These are phyloP conservation scores for Plutomurus gul DNA, from an alignment of 1,140 invertebrate species.

Conservation along the genomic window DNA sequence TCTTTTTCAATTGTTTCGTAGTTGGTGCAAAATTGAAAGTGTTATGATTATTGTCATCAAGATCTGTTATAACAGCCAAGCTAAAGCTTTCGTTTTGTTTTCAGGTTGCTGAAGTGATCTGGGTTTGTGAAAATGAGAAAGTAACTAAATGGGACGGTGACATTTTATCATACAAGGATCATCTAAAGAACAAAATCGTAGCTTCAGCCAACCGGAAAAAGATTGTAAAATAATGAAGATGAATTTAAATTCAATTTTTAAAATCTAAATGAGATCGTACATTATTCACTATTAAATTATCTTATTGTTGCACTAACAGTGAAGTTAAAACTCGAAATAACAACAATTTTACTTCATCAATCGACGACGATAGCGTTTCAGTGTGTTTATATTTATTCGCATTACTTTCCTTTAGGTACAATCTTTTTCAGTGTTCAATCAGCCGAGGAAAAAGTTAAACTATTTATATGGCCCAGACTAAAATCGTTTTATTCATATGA, in stretches of 20 bases:
- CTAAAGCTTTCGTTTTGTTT: constrained; percentile 54
- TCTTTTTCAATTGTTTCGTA: constrained; percentile 26
- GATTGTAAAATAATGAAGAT: background rate
- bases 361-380: background rate
- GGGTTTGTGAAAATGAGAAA: constrained; percentile 96
- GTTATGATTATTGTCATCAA: background rate
- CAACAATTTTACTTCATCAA: constrained; percentile 1
- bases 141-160: constrained; percentile 96
- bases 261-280: background rate
- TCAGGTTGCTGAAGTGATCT: constrained; percentile 97
- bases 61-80: background rate
- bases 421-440: constrained; percentile 6
- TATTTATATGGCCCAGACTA: background rate
- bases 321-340: constrained; percentile 10
- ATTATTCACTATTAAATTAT: background rate
- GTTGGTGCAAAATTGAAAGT: constrained; percentile 7
- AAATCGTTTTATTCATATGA: background rate
- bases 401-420: constrained; percentile 16
- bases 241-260: constrained; percentile 8
- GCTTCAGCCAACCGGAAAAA: background rate
- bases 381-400: constrained; percentile 15
- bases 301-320: constrained; percentile 3
- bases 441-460: constrained; percentile 12
- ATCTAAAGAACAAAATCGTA: constrained; percentile 79
- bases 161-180: constrained; percentile 95